phyloP scores from a whole-genome alignment of 2,888 invertebrate genomes.

The Torymus aiolomorphi region DNA sequence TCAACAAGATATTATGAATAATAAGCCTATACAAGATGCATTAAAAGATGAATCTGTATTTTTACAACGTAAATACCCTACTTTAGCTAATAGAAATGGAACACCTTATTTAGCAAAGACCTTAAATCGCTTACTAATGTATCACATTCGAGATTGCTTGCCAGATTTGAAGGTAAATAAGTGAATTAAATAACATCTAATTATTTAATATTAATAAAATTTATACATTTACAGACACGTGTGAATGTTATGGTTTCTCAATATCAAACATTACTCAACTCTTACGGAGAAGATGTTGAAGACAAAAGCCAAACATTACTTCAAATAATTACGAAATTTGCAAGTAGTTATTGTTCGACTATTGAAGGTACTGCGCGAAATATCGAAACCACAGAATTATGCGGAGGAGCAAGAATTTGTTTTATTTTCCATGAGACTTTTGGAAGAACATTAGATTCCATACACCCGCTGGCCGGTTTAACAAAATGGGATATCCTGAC shows the following conservation, averaged over 20 bases:
- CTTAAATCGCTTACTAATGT: slow-evolving; percentile 96
- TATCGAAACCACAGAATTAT: slow-evolving; percentile 98
- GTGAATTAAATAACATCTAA: too few species aligned
- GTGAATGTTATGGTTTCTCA: slow-evolving; percentile 99
- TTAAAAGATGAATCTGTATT: slow-evolving; percentile 96
- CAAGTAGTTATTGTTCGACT: slow-evolving; percentile 97
- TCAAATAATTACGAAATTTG: slow-evolving; percentile 99
- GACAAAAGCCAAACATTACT: slow-evolving; percentile 97
- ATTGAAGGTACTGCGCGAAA: slow-evolving; percentile 98
- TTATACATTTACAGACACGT: slow-evolving; percentile 82
- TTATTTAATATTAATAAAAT: neutral
- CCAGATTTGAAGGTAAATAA: slow-evolving; percentile 93
- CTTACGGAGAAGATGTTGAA: slow-evolving; percentile 97
- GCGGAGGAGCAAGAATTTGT: slow-evolving; percentile 99
- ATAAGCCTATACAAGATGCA: slow-evolving; percentile 90
- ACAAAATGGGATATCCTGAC: slow-evolving; percentile 98
- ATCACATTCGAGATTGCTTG: slow-evolving; percentile 98
- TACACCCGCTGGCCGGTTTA: slow-evolving; percentile 94
- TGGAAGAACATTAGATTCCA: slow-evolving; percentile 93
- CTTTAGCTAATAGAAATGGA: slow-evolving; percentile 96
- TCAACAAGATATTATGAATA: slow-evolving; percentile 96
- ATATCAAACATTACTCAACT: slow-evolving; percentile 95
- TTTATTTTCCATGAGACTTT: slow-evolving; percentile 99
- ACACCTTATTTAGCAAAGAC: slow-evolving; percentile 98
- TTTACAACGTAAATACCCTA: slow-evolving; percentile 97